These are phyloP conservation scores for Aethina tumida DNA, from an alignment of 1,140 invertebrate species.

Conservation along the genomic window DNA sequence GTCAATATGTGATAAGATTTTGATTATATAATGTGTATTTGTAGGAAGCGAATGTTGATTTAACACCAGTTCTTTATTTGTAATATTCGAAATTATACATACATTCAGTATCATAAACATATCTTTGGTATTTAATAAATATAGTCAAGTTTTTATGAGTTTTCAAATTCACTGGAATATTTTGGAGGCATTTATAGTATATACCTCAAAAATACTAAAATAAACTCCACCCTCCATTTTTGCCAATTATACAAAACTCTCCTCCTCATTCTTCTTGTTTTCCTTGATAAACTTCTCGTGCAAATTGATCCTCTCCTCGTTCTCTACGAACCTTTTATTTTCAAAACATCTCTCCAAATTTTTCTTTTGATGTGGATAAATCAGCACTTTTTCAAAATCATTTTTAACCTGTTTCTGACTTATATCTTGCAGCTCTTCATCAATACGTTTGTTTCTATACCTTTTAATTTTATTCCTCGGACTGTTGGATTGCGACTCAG, in stretches of 20 bases:
- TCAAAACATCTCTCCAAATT: slow-evolving; percentile 7
- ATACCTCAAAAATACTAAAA: no score
- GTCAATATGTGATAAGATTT: no score
- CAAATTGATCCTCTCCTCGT: slow-evolving; percentile 10
- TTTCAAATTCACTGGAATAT: no score
- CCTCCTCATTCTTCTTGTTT: slow-evolving; percentile 15
- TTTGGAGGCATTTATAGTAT: no score
- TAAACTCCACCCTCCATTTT: no score
- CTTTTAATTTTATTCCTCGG: background rate
- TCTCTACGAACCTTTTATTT: slow-evolving; percentile 7
- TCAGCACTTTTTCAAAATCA: slow-evolving; percentile 21
- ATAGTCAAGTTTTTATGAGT: no score
- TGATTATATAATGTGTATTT: no score
- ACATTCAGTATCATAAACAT: no score
- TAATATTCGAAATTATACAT: no score
- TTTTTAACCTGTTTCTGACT: slow-evolving; percentile 9
- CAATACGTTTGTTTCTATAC: slow-evolving; percentile 11
- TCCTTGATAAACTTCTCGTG: slow-evolving; percentile 13
- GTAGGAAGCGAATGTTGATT: no score
- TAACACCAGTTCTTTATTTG: no score
- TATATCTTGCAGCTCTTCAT: slow-evolving; percentile 13
- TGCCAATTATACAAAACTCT: slow-evolving; percentile 25
- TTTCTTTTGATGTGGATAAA: slow-evolving; percentile 11
- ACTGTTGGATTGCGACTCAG: slow-evolving; percentile 19
- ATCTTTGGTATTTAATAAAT: no score